Conservation (phyloP, 1,140 invertebrate species). For the Aphis craccivora region DNA sequence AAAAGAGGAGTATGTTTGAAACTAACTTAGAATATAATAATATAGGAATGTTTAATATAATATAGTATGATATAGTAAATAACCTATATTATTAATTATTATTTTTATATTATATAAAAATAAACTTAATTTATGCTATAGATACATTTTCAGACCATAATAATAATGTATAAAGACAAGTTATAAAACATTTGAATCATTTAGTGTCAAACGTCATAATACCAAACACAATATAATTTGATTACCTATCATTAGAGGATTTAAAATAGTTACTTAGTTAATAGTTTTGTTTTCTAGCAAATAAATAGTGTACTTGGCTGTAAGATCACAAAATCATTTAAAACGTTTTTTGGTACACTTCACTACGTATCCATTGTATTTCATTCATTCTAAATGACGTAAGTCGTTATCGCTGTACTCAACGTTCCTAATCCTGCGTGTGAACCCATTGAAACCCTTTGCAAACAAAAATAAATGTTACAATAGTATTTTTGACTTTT, state of each 20-base stretch:
- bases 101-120: not conserved
- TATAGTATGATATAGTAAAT: no score
- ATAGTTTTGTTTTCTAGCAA: not conserved
- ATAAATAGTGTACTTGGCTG: not conserved
- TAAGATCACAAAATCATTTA: not conserved
- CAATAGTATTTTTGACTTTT: not conserved
- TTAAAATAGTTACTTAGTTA: not conserved
- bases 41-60: not conserved
- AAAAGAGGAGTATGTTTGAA: not conserved
- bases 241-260: not conserved
- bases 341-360: conserved; percentile 28
- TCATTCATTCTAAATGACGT: conserved; percentile 18
- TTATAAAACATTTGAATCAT: not conserved
- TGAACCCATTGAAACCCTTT: not conserved
- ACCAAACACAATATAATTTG: not conserved
- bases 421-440: not conserved
- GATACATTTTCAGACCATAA: not conserved
- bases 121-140: not conserved
- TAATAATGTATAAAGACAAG: not conserved
- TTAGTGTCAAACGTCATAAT: not conserved
- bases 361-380: not conserved
- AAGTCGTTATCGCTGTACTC: not conserved
- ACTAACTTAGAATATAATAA: not conserved
- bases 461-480: not conserved
- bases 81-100: no score